Base-by-base conservation (phyloP, 2,888 invertebrate species). In the Phaedon cochleariae region DNA sequence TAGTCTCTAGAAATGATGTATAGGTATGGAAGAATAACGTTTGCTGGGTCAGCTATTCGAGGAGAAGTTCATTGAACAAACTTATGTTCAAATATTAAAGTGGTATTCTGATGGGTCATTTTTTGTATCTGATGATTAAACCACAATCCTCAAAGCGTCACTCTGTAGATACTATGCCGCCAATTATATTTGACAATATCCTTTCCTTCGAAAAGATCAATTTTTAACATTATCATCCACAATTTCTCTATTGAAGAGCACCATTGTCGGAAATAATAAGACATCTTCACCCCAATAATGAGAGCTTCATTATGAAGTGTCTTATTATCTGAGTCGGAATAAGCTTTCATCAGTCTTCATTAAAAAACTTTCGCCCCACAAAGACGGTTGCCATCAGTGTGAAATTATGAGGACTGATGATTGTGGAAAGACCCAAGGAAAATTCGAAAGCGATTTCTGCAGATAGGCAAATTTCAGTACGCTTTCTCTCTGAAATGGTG, bases 271-370 rank as follows among this genome's bases (percentile, higher is more conserved):
- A 60, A 55, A 69, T 60, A 60, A 55, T 67, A 67, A 66, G 64
- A 66, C 68, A 62, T 64, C 68, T 68, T 68, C 64, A 65, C 65
- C 62, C 64, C 55, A 66, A 12, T 34, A 34, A 64, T 70, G 64
- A 64, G 67, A 68, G 68, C 68, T 68, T 68, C 70, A 68, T 70
- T 68, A 70, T 65, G 67, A 68, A 68, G 65, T 64, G 64, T 65
- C 69, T 62, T 67, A 34, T 67, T 63, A 67, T 69, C 63, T 65
- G 49, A 41, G 18, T 31, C 52, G 17, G 54, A 60, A 67, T 65
- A 52, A 52, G 53, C 37, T 60, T 59, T 48, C 58, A 69, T 69
- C 67, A 62, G 59, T 65, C 62, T 49, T 57, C 46, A 64, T 69
- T 63, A 37, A 55, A 34, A 34, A 34, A 34, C 26, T 52, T 37